Conservation (phyloP, 2,888 invertebrate genomes). For the Dryobotodes eremita region DNA sequence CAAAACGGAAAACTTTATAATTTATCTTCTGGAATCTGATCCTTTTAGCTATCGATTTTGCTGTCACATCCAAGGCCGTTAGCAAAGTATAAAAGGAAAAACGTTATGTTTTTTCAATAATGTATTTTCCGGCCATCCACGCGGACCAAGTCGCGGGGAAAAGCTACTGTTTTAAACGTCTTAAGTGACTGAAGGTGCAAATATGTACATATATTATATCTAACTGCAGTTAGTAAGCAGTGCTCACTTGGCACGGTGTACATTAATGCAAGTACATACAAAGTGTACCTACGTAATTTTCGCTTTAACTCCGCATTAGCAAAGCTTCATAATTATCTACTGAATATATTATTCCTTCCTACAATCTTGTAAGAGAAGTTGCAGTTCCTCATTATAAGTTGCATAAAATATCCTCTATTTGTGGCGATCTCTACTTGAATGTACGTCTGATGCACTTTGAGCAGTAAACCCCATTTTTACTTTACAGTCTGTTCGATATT, state of each 20-base stretch:
- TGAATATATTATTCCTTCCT: conserved; percentile 5
- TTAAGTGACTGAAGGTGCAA: not conserved
- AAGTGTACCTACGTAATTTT: conserved; percentile 26
- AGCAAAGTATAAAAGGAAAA: conserved; percentile 5
- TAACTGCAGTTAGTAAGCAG: not conserved
- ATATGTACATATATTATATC: not conserved
- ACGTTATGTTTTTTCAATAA: not conserved
- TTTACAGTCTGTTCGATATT: not conserved
- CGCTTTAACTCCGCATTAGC: conserved; percentile 10
- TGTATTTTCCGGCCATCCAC: not conserved
- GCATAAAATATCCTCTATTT: not conserved
- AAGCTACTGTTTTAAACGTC: not conserved
- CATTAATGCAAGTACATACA: conserved; percentile 30
- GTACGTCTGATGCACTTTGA: not conserved
- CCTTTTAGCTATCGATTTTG: conserved; percentile 22
- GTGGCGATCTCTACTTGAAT: not conserved
- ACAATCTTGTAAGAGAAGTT: not conserved
- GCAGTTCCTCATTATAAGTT: not conserved
- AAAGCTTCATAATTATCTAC: conserved; percentile 17
- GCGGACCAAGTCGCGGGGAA: too few species aligned
- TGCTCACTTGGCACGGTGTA: not conserved
- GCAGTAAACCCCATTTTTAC: not conserved
- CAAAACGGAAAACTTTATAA: conserved; percentile 39
- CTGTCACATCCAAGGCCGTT: conserved; percentile 23
- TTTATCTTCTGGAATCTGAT: conserved; percentile 46